Base-by-base conservation (phyloP, 2,113 vertebrate species). In the Chelonoidis abingdonii region DNA sequence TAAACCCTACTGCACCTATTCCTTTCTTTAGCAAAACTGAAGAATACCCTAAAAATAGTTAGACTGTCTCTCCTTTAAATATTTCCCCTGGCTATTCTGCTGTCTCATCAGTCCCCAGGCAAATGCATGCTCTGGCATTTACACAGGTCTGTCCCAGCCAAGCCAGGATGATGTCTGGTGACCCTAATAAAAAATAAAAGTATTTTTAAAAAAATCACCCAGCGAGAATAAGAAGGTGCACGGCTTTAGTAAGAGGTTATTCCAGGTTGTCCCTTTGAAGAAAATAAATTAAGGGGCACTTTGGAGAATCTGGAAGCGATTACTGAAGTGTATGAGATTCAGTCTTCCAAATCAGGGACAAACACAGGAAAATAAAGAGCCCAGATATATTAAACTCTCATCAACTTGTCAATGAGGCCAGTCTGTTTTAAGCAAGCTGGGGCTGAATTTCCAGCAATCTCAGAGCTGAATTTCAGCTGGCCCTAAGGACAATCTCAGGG, bases 271-370 rank as follows among this genome's bases (percentile, higher is more conserved):
- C 62, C 83, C 16, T 47, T 83, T 89, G 10, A 11, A 89, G 49
- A 54, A 95, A 80, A 78, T 8, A 13, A 83, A 57, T 84, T 69
- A 76, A 56, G 52, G n/a, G 91, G 41, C 21, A 57, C 80, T 90
- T 93, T 92, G 49, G 89, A 93, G 35, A 57, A 79, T 92, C 91
- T 96, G 92, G 92, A 96, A 95, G 6, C 49, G 56, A 83, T 97
- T 95, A 93, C 2, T 83, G 87, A 89, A 25, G 88, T 92, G 80
- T 75, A 89, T 86, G 56, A 82, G 85, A 95, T 90, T 10, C 86
- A 94, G 84, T 84, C 81, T 94, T 95, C 88, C 49, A 79, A 65
- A 96, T 89, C 57, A 88, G 72, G 65, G 53, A 72, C n/a, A 84
- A 89, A 95, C 95, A 88, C 22, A 86, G 52, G 89, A 95, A 93